Base-by-base conservation (phyloP, 2,113 vertebrate genomes). In the Megaptera novaeangliae region DNA sequence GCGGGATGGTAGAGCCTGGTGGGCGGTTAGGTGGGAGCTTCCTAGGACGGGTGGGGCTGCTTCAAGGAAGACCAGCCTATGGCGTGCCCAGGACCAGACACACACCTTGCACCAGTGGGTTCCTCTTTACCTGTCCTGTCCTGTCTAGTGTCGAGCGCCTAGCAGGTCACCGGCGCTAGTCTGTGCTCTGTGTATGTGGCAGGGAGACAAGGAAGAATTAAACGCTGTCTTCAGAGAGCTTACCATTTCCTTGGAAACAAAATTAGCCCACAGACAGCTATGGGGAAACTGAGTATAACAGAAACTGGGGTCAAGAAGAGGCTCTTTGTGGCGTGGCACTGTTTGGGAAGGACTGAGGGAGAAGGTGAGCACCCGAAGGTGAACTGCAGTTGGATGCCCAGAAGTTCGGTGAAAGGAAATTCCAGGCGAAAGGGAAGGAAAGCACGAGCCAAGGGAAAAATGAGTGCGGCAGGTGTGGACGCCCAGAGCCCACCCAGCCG, bases 81-180 rank as follows among this genome's bases (percentile, higher is more conserved):
- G 15, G 44, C 1, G 15, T 3, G 5, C 34, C 14, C 29, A 88
- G 57, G 46, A 18, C 29, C 46, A 29, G 18, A 39, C 2, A 15
- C 14, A 12, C 41, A 21, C 18, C 7, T 64, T 29, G 9, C 0
- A 0, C 10, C 5, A 17, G 55, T 0, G 0, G 8, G 25, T 14
- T 5, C 14, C 59, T 34, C 63, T 52, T 52, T 1, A 6, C 52
- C 21, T 21, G 17, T 21, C 18, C 18, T 84, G n/a, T 78, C n/a
- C 10, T 9, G 1, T 20, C 6, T 13, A 36, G 1, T 17, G 36
- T 21, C 5, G 36, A 68, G 29, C 0, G 12, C 17, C 69, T 34
- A 18, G 9, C 20, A 27, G 17, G 13, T 84, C 11, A 41, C 21
- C 39, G 27, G 86, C 69, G 27, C 13, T 3, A 36, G 34, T 21